Evolutionary conservation across 2,113 vertebrate genomes (phyloP).

Genomic region (Eolophus roseicapilla): DNA sequence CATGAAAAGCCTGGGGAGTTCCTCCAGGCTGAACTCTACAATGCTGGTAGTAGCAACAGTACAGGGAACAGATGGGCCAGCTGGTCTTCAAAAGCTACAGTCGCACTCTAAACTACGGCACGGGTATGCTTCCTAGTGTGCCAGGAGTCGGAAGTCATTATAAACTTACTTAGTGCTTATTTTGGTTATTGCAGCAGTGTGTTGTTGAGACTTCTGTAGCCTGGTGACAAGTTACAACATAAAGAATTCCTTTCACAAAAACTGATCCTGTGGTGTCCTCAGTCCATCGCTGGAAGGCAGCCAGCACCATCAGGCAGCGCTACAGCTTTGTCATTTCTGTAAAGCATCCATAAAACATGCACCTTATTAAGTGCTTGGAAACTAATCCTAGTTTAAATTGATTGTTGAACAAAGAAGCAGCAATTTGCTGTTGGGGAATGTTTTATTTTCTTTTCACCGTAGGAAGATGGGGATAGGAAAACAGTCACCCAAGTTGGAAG

Average conservation of each 20-base stretch:
- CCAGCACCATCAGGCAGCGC: background rate
- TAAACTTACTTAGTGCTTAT: background rate
- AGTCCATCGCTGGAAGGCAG: background rate
- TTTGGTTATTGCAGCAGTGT: background rate
- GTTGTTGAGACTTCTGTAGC: background rate
- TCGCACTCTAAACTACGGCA: background rate
- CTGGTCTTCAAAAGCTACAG: background rate
- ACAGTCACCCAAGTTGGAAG: constrained; percentile 16
- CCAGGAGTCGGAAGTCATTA: background rate
- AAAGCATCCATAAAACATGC: background rate
- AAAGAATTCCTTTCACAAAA: background rate
- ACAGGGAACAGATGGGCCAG: background rate
- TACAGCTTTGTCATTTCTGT: background rate
- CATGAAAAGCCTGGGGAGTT: background rate
- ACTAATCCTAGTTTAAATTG: constrained; percentile 9
- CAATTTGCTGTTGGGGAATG: background rate
- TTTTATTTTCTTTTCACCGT: constrained; percentile 2
- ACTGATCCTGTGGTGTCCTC: background rate
- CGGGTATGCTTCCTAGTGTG: background rate
- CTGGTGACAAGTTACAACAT: background rate
- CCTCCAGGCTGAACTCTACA: background rate
- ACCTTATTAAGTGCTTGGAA: constrained; percentile 9
- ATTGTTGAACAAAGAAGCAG: background rate
- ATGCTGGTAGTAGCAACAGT: background rate
- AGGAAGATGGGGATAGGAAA: constrained; percentile 19